A percentile compares a stretch with the other conserved stretches of the same genome.
These are phyloP conservation scores for Bemisia tabaci DNA, from an alignment of 1,140 invertebrate species.

Conservation along the genomic window DNA sequence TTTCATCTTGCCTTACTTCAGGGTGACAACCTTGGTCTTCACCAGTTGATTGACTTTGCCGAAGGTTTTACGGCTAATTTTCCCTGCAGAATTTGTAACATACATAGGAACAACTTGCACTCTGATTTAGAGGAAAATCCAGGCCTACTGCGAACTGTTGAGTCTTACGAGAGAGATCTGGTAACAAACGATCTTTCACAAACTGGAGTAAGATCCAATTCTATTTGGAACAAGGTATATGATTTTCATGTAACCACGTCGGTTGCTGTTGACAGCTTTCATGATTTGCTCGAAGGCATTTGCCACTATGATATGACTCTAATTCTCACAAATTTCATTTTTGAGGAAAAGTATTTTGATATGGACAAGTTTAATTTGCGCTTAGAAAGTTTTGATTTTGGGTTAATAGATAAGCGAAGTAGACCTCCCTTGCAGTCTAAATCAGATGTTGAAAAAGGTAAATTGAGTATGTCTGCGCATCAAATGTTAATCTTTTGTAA, in stretches of 20 bases:
- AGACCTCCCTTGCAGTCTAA: not conserved
- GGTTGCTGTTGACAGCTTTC: slow-evolving; percentile 26
- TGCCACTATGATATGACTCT: slow-evolving; percentile 5
- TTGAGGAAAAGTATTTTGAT: slow-evolving; percentile 1
- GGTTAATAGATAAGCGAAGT: not conserved
- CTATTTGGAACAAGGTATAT: slow-evolving; percentile 17
- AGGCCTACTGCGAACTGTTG: slow-evolving; percentile 8
- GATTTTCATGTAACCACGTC: slow-evolving; percentile 7
- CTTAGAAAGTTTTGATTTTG: slow-evolving; percentile 3
- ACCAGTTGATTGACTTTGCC: slow-evolving; percentile 17
- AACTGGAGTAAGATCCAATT: slow-evolving; percentile 16
- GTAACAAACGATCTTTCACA: not conserved
- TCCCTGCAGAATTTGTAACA: slow-evolving; percentile 17
- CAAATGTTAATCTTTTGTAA: not conserved
- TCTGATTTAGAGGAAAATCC: slow-evolving; percentile 8
- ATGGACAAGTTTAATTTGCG: not conserved
- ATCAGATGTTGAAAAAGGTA: not conserved
- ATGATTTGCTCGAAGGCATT: slow-evolving; percentile 36
- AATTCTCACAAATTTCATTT: slow-evolving; percentile 1
- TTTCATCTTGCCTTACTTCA: slow-evolving; percentile 15
- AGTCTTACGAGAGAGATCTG: slow-evolving; percentile 15
- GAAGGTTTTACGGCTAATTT: slow-evolving; percentile 17
- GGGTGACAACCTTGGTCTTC: slow-evolving; percentile 19
- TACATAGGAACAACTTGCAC: slow-evolving; percentile 9
- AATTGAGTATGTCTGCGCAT: not conserved